These are phyloP conservation scores for Perccottus glenii DNA, from an alignment of 2,113 vertebrate genomes.

Conservation along the genomic window DNA sequence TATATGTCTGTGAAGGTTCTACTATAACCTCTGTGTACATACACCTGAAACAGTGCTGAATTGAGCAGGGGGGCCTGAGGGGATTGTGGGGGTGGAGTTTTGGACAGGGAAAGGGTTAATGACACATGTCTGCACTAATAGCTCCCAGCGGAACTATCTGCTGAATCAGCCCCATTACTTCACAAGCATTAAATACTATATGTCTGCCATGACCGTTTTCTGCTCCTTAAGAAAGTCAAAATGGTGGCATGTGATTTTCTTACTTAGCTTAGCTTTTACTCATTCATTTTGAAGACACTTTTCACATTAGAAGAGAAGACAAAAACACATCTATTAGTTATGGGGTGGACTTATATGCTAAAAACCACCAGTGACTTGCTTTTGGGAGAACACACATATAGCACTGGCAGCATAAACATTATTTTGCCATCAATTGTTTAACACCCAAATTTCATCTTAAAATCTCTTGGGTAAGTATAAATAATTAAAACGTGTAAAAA, in stretches of 20 bases:
- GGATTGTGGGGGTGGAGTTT: constrained; percentile 36
- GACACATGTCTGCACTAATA: constrained; percentile 83
- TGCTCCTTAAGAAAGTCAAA: constrained; percentile 79
- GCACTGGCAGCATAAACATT: too few relatives aligned
- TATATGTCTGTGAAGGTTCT: too few relatives aligned
- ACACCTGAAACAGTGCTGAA: constrained; percentile 44
- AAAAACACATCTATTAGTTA: neutral
- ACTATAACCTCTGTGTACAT: constrained; percentile 15
- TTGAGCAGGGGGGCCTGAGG: constrained; percentile 9
- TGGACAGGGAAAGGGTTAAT: constrained; percentile 84
- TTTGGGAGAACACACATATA: neutral
- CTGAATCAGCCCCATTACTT: constrained; percentile 89
- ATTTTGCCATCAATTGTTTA: too few relatives aligned
- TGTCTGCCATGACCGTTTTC: constrained; percentile 81
- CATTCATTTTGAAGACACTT: constrained; percentile 30
- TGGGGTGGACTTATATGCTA: neutral
- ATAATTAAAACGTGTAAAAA: too few relatives aligned
- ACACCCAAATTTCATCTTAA: too few relatives aligned
- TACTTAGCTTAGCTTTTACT: neutral
- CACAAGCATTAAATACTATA: constrained; percentile 83
- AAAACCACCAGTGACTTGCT: neutral
- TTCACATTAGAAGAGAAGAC: constrained; percentile 2
- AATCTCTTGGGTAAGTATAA: too few relatives aligned
- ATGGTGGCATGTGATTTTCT: constrained; percentile 48
- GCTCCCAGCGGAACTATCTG: constrained; percentile 86